These are phyloP conservation scores for Neogobius melanostomus DNA, from an alignment of 2,113 vertebrate species.

Conservation along the genomic window DNA sequence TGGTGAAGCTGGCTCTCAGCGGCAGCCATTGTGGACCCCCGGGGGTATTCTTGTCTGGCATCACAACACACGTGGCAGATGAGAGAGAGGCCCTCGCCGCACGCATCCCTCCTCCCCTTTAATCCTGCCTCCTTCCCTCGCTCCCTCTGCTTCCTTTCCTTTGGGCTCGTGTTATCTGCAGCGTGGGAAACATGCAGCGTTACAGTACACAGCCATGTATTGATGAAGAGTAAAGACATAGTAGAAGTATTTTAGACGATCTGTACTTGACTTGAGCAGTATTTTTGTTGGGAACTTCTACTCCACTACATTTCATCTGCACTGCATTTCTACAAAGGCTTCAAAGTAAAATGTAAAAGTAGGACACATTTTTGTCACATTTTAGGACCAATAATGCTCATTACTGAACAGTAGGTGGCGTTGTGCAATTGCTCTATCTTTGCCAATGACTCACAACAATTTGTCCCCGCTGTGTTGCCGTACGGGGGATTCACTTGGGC, in stretches of 20 bases:
- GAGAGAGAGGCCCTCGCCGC: slow-evolving; percentile 67
- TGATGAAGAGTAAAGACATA: background rate
- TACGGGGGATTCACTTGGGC: too few species aligned
- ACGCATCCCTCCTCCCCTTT: slow-evolving; percentile 57
- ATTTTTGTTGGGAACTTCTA: too few species aligned
- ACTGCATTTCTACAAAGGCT: too few species aligned
- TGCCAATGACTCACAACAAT: too few species aligned
- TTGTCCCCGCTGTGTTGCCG: too few species aligned
- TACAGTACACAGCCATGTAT: background rate
- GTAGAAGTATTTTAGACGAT: background rate
- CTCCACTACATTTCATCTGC: background rate
- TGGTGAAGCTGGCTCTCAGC: slow-evolving; percentile 64
- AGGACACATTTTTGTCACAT: too few species aligned
- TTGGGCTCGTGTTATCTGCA: slow-evolving; percentile 9
- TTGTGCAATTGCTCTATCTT: too few species aligned
- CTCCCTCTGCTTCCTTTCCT: slow-evolving; percentile 25
- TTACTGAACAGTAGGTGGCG: too few species aligned
- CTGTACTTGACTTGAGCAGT: background rate
- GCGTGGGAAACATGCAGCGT: background rate
- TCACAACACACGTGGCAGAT: slow-evolving; percentile 71
- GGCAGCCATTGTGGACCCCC: slow-evolving; percentile 60
- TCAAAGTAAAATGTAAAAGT: too few species aligned
- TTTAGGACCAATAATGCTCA: too few species aligned
- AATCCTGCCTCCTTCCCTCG: slow-evolving; percentile 44
- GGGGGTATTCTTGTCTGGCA: slow-evolving; percentile 73